Base-by-base conservation (phyloP, 2,797 vertebrate species). In the Hypotaenidia okinawae region DNA sequence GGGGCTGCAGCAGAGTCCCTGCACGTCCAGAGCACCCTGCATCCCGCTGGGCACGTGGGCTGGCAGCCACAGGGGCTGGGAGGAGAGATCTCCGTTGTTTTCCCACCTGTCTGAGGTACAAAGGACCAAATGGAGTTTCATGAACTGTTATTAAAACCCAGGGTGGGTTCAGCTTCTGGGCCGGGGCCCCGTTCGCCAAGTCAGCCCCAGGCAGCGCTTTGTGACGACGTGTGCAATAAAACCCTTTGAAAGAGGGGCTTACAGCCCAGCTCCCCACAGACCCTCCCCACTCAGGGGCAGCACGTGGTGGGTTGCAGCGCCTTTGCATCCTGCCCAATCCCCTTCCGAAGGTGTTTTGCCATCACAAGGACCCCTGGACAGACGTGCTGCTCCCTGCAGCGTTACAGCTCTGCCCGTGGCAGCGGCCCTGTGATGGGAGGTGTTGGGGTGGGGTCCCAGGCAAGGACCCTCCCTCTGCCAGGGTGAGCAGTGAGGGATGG, bases 131-230 rank as follows among this genome's bases (percentile, higher is more conserved):
- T 92, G 94, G 96, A 90, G 95, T 96, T 95, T 94, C 80, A 92
- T 90, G 92, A 94, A 96, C 94, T 21, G 91, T 96, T 96, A 96
- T 97, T 97, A 96, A 96, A 96, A 95, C 95, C 87, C 93, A 85
- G 90, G 93, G 95, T 90, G 89, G 79, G 69, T 84, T 97, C 94
- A 94, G 92, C 95, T 97, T 93, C 95, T 75, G 69, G 97, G 95
- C 95, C 66, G 19, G 93, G 92, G 92, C 70, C 93, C 25, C 14
- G 6, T 67, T 95, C 94, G 94, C 94, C 94, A 95, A 92, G 78
- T 81, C 84, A 79, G 91, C 96, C 95, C 87, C 93, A 96, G 96
- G 97, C 97, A 45, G 80, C 25, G 88, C 94, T 97, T 96, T 94
- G 95, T 95, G 94, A 87, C 88, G 94, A 82, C 94, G 94, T 92